These are phyloP conservation scores for Pogonocichla stellata DNA, from an alignment of 2,113 vertebrate species.

Conservation along the genomic window DNA sequence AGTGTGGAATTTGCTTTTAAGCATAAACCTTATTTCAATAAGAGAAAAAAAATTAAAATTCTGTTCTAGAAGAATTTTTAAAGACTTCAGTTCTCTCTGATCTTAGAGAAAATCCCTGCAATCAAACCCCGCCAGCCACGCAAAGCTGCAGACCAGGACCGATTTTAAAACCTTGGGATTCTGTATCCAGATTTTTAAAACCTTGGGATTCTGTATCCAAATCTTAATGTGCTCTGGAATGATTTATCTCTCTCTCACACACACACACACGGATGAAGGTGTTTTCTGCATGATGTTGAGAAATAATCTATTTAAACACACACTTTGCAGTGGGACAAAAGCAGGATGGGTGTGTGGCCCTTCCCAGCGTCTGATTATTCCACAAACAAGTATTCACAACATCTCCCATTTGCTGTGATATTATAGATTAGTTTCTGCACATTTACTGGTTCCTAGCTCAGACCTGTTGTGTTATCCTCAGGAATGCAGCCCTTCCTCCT, in stretches of 20 bases:
- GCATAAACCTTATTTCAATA: not conserved
- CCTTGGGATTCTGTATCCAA: not conserved
- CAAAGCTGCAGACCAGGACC: not conserved
- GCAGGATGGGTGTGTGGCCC: not conserved
- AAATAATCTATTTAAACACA: not conserved
- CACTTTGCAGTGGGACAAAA: not conserved
- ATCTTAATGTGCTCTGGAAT: not conserved
- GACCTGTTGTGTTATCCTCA: not conserved
- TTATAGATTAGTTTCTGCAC: not conserved
- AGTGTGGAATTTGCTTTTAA: not conserved
- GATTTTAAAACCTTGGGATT: not conserved
- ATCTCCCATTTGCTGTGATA: not conserved
- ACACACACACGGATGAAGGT: not conserved
- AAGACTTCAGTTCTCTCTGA: not conserved
- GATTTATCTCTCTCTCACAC: not conserved
- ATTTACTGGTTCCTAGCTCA: not conserved
- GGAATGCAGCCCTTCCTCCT: not conserved
- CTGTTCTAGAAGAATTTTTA: not conserved
- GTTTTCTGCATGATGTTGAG: not conserved
- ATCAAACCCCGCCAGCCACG: not conserved
- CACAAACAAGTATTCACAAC: too few relatives aligned
- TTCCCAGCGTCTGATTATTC: not conserved
- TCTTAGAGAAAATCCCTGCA: not conserved
- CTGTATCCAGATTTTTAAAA: not conserved
- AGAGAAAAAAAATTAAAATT: not conserved